These are phyloP conservation scores for Mola mola DNA, from an alignment of 2,113 vertebrate species.

Conservation along the genomic window DNA sequence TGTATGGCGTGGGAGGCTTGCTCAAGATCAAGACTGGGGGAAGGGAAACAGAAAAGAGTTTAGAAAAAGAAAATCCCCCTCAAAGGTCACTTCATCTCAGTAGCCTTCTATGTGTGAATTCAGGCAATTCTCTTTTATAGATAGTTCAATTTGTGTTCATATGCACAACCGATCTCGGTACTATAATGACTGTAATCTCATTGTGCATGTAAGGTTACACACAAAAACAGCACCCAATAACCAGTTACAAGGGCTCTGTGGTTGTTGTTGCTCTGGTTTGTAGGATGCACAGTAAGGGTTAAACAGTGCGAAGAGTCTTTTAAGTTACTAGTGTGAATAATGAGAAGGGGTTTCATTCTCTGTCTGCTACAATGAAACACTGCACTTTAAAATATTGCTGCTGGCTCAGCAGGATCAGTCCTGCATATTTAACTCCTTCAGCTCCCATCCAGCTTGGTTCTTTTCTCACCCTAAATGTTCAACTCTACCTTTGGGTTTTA, in stretches of 20 bases:
- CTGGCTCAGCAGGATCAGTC: constrained; percentile 82
- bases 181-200: constrained; percentile 8
- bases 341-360: constrained; percentile 82
- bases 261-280: constrained; percentile 16
- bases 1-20: constrained; percentile 68
- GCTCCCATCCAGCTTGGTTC: constrained; percentile 66
- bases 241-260: constrained; percentile 3
- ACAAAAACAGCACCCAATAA: constrained; percentile 23
- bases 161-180: no score
- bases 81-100: constrained; percentile 44
- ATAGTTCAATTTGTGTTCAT: neutral
- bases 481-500: constrained; percentile 27
- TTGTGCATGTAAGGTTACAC: constrained; percentile 14
- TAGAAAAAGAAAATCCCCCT: constrained; percentile 52
- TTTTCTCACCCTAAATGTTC: constrained; percentile 36
- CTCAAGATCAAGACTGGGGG: constrained; percentile 30
- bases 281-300: constrained; percentile 66
- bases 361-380: constrained; percentile 84
- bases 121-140: constrained; percentile 5
- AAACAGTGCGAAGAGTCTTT: constrained; percentile 71
- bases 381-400: constrained; percentile 82
- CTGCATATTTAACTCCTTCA: constrained; percentile 80
- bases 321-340: constrained; percentile 82
- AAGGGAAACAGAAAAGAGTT: neutral
- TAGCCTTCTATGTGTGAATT: constrained; percentile 38